Conservation (phyloP, 2,888 invertebrate species). For the Dynastes tityus region DNA sequence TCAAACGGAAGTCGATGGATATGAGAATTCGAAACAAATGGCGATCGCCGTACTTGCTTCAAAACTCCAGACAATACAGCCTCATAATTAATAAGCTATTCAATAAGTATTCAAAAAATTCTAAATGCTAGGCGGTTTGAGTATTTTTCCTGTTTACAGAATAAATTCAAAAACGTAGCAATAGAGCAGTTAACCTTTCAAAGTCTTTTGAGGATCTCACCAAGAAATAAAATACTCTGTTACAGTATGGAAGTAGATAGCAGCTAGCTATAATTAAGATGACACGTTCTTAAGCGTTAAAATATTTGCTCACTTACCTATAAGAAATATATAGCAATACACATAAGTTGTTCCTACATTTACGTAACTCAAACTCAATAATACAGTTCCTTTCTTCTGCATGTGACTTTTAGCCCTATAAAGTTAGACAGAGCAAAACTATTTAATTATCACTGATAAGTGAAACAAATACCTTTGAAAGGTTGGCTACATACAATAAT, state of each 20-base stretch:
- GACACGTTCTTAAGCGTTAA: no score
- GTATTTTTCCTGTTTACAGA: slow-evolving; percentile 20
- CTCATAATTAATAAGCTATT: slow-evolving; percentile 71
- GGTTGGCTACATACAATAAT: slow-evolving; percentile 15
- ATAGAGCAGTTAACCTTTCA: slow-evolving; percentile 26
- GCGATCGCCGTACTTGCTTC: slow-evolving; percentile 63
- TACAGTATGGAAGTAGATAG: no score
- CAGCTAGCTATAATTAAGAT: no score
- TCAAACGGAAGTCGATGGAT: slow-evolving; percentile 71
- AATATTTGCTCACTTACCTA: no score
- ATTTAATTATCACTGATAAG: background rate
- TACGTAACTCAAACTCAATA: background rate
- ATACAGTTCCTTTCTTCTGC: slow-evolving; percentile 12
- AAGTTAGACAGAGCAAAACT: background rate
- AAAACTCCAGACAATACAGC: slow-evolving; percentile 72
- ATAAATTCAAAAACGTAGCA: background rate
- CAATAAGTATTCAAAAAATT: slow-evolving; percentile 71
- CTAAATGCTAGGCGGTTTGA: slow-evolving; percentile 62
- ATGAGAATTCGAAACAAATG: slow-evolving; percentile 62
- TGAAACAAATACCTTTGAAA: background rate
- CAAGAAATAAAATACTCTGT: background rate
- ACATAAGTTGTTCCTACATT: slow-evolving; percentile 2
- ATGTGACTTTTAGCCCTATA: background rate
- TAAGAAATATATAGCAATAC: background rate
- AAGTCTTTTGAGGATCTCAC: background rate